These are phyloP conservation scores for Labeo calbasu DNA, from an alignment of 2,797 vertebrate genomes.

Conservation along the genomic window DNA sequence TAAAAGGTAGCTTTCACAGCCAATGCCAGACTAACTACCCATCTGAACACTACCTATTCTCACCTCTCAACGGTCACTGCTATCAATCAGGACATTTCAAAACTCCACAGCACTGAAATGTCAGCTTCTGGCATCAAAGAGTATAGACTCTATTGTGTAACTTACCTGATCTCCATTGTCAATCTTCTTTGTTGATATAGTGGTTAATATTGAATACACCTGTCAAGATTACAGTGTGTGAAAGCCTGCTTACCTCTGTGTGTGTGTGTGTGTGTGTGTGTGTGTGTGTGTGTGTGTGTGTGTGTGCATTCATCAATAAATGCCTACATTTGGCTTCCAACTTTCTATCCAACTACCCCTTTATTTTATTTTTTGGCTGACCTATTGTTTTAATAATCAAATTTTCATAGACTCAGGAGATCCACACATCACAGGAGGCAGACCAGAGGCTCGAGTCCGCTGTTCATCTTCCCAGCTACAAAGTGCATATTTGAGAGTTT, in stretches of 20 bases:
- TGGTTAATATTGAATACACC: neutral
- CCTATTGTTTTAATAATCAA: neutral
- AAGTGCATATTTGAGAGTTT: conserved; percentile 21
- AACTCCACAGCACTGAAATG: neutral
- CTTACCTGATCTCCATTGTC: too few species aligned
- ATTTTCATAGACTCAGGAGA: neutral
- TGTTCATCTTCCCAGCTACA: conserved; percentile 7
- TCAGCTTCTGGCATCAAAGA: too few species aligned
- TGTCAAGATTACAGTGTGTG: neutral
- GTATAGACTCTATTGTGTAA: too few species aligned
- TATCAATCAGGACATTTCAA: neutral
- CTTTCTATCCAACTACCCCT: neutral
- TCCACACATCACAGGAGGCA: neutral
- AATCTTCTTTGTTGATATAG: neutral
- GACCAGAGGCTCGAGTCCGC: neutral
- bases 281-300: too few species aligned
- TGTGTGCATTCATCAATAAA: neutral
- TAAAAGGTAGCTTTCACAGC: too few species aligned
- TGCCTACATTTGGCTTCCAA: neutral
- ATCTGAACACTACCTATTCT: too few species aligned
- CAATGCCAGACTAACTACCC: too few species aligned
- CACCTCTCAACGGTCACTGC: too few species aligned
- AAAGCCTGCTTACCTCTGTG: too few species aligned
- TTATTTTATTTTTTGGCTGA: neutral
- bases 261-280: too few species aligned